phyloP scores from a whole-genome alignment of 2,888 invertebrate genomes.

The Ptilodon capucinus region DNA sequence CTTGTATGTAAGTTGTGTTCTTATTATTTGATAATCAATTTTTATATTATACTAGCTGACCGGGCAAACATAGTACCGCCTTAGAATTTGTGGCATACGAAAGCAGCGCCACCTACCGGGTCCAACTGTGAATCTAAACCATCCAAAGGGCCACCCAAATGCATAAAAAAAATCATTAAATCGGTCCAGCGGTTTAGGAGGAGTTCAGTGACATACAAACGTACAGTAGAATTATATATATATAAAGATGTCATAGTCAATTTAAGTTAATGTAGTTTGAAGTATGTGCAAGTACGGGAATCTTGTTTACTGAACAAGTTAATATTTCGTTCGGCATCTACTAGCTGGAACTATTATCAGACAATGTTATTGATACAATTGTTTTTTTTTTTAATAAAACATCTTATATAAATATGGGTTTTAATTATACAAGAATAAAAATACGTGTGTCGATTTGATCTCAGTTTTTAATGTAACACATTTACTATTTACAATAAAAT shows the following conservation, averaged over 20 bases:
- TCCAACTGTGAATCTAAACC: too few species aligned
- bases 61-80: too few species aligned
- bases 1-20: slow-evolving; percentile 63
- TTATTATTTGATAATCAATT: slow-evolving; percentile 31
- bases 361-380: slow-evolving; percentile 67
- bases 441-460: slow-evolving; percentile 51
- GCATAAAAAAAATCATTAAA: too few species aligned
- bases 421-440: slow-evolving; percentile 48
- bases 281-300: slow-evolving; percentile 76
- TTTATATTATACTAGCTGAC: too few species aligned
- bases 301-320: slow-evolving; percentile 64
- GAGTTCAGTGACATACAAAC: too few species aligned
- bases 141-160: too few species aligned
- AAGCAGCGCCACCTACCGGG: too few species aligned
- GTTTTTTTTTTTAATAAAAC: slow-evolving; percentile 78
- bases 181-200: too few species aligned
- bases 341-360: slow-evolving; percentile 62
- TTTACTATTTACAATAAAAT: slow-evolving; percentile 79
- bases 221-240: too few species aligned
- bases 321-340: slow-evolving; percentile 56
- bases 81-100: too few species aligned
- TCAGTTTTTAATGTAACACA: slow-evolving; percentile 74
- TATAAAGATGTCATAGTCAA: slow-evolving; percentile 25
- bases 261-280: slow-evolving; percentile 43
- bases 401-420: slow-evolving; percentile 43